Conservation (phyloP, 2,888 invertebrate genomes). For the Eupithecia pulchellata region DNA sequence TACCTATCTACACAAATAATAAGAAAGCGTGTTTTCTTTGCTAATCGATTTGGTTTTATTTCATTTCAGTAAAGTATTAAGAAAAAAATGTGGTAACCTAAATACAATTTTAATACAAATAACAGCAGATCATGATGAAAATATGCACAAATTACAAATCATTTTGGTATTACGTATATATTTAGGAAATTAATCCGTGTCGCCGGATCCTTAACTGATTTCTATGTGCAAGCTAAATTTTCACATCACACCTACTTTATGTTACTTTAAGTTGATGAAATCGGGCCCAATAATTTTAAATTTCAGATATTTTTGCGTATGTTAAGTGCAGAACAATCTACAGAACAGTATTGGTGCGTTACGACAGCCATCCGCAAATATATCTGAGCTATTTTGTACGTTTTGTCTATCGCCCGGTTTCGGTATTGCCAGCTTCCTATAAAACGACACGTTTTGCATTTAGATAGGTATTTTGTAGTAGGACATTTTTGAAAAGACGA, state of each 20-base stretch:
- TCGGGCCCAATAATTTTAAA: background rate
- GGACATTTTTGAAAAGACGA: background rate
- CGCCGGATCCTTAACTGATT: background rate
- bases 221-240: conserved; percentile 1
- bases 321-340: background rate
- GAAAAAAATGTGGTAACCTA: no score
- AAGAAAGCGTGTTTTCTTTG: no score
- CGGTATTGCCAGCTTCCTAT: background rate
- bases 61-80: no score
- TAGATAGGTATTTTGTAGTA: background rate
- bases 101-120: no score
- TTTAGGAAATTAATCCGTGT: no score
- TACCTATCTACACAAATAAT: no score
- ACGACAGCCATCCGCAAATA: background rate
- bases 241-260: background rate
- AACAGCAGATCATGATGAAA: no score
- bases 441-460: background rate
- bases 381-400: background rate
- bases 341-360: background rate
- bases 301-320: background rate
- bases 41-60: no score
- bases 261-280: background rate
- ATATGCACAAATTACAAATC: no score
- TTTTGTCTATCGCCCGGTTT: background rate
- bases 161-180: no score